Evolutionary conservation across 2,797 vertebrate genomes (phyloP), one percentile per base, ranked within the genome.

Genomic region (Peromyscus attwateri): DNA sequence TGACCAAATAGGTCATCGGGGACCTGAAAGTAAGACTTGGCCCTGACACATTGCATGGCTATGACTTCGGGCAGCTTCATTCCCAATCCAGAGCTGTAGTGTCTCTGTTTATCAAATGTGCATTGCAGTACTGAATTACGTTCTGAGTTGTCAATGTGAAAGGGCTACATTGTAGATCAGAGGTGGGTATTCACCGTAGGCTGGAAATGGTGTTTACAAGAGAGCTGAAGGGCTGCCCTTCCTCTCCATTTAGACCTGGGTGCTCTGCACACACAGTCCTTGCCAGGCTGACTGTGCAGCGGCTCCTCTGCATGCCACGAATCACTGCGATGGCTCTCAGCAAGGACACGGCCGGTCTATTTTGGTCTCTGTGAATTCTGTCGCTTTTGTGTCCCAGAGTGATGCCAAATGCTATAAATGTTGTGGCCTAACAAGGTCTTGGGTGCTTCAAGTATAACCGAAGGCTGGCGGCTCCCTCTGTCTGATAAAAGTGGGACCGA

Each of bases 381-480:
- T 92, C 75, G 87, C 79, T 82, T 95, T 77, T 87, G 71, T 92
- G 43, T 77, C 49, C 31, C 29, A 25, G 37, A 34, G 49, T 60
- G 62, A 90, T 76, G 93, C 93, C 97, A 89, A 92, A 27, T 46
- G 43, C 40, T 89, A 81, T 97, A 89, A 87, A 60, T 95, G 93
- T 87, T 90, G 93, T 60, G 34, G n/a, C 82, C 31, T 89, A 95
- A 88, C 13, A 79, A 31, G 92, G 57, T 79, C 93, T 96, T 57
- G n/a, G 77, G 90, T 85, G 43, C 19, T 23, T 31, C 34, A 9
- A n/a, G 75, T 95, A 31, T 1, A 79, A 55, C 60, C 55, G 29
- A 93, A 89, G 27, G 0, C 70, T 93, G 95, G 92, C 49, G 92
- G n/a, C 52, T 66, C 27, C 43, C 19, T 52, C 77, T 14, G 3